These are phyloP conservation scores for Lethrus apterus DNA, from an alignment of 1,140 invertebrate genomes.

Conservation along the genomic window DNA sequence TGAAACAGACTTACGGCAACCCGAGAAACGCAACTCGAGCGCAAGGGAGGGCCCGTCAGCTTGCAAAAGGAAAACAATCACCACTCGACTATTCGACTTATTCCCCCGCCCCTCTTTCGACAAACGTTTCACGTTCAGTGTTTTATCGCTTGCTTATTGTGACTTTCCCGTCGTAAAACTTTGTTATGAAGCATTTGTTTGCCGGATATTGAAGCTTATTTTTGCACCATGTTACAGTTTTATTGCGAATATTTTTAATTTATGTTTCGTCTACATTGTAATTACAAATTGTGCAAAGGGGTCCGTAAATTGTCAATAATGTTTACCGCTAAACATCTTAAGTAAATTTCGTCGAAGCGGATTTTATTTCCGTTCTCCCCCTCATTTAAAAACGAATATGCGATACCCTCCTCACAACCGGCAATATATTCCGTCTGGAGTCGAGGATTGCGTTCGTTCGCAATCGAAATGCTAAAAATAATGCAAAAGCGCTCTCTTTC, in stretches of 20 bases:
- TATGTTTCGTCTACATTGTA: not conserved
- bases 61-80: no score
- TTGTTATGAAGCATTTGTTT: not conserved
- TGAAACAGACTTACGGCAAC: no score
- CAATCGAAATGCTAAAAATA: not conserved
- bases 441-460: not conserved
- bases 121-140: no score
- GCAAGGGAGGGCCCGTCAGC: no score
- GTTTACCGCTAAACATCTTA: not conserved
- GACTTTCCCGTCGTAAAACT: not conserved
- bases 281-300: not conserved
- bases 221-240: not conserved
- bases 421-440: not conserved
- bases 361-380: conserved; percentile 1
- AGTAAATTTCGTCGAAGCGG: not conserved
- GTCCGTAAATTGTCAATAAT: not conserved
- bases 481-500: not conserved
- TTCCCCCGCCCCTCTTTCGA: no score
- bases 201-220: not conserved
- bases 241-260: not conserved
- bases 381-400: no score
- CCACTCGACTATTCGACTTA: no score
- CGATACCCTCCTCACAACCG: not conserved
- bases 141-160: not conserved
- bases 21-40: no score